Conservation (phyloP, 2,113 vertebrate genomes). For the Odocoileus virginianus region DNA sequence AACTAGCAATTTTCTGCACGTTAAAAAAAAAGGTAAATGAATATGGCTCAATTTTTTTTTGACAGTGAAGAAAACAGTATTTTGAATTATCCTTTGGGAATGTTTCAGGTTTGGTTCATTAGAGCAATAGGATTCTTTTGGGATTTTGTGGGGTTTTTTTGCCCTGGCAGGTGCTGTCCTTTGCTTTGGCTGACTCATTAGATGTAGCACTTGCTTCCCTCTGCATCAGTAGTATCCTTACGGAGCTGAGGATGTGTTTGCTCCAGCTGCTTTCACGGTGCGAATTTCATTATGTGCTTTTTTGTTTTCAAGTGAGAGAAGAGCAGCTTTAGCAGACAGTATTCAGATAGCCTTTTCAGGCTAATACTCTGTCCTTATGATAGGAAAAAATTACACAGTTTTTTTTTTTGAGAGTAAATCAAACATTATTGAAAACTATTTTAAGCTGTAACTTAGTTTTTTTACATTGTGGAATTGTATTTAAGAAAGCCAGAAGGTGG, state of each 20-base stretch:
- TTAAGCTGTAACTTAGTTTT: background rate
- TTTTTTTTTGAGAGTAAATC: background rate
- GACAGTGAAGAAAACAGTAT: background rate
- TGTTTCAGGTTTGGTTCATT: background rate
- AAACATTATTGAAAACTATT: constrained; percentile 1
- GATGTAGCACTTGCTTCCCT: background rate
- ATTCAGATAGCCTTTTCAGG: background rate
- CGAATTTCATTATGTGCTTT: constrained; percentile 13
- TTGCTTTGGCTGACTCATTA: background rate
- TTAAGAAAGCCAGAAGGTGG: constrained; percentile 69
- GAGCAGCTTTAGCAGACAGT: background rate
- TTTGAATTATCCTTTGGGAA: background rate
- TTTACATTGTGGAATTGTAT: background rate
- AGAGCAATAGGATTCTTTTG: background rate
- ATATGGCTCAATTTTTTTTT: background rate
- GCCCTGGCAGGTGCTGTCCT: background rate
- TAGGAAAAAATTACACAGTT: background rate
- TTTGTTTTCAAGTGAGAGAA: background rate
- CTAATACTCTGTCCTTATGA: background rate
- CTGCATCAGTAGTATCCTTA: background rate
- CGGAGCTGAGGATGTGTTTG: background rate
- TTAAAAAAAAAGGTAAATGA: background rate
- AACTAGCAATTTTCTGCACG: background rate
- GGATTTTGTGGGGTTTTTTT: background rate
- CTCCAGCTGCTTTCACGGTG: background rate